A percentile compares a stretch with the other conserved stretches of the same genome.
Conservation (phyloP, 2,113 vertebrate species). For the Acanthochromis polyacanthus region DNA sequence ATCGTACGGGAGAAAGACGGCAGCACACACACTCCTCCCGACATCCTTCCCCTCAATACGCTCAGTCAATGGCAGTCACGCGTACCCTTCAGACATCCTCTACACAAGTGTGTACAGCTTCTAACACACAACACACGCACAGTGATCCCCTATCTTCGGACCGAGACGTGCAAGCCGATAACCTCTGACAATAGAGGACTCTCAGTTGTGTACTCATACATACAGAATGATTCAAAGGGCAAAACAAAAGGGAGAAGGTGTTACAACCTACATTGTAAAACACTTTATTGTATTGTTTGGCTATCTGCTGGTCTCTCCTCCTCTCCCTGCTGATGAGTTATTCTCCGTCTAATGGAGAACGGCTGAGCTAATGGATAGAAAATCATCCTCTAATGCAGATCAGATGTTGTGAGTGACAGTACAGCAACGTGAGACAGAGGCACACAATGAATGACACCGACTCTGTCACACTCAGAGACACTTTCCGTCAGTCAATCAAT, state of each 20-base stretch:
- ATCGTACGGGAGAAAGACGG: not conserved
- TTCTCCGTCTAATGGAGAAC: slow-evolving; percentile 53
- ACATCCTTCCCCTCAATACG: slow-evolving; percentile 6
- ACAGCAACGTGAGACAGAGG: slow-evolving; percentile 23
- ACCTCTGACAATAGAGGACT: slow-evolving; percentile 33
- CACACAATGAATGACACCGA: slow-evolving; percentile 21
- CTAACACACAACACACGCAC: slow-evolving; percentile 7
- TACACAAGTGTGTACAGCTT: slow-evolving; percentile 18
- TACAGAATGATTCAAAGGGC: slow-evolving; percentile 22
- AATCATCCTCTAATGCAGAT: slow-evolving; percentile 64
- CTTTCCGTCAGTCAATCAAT: slow-evolving; percentile 54
- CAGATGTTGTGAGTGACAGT: slow-evolving; percentile 61
- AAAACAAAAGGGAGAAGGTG: slow-evolving; percentile 9
- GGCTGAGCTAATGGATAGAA: slow-evolving; percentile 62
- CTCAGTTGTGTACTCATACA: not conserved
- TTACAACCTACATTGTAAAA: slow-evolving; percentile 25
- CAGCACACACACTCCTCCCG: slow-evolving; percentile 8
- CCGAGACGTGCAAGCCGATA: slow-evolving; percentile 21
- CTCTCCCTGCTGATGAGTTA: slow-evolving; percentile 51
- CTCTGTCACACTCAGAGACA: slow-evolving; percentile 37
- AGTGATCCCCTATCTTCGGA: slow-evolving; percentile 28
- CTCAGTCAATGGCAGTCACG: slow-evolving; percentile 2
- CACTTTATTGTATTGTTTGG: slow-evolving; percentile 15
- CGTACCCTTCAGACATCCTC: slow-evolving; percentile 63
- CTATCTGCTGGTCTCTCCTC: slow-evolving; percentile 25